These are phyloP conservation scores for Epizoanthus ramosus DNA, from an alignment of 92 coral and sea anemone species.

Conservation along the genomic window DNA sequence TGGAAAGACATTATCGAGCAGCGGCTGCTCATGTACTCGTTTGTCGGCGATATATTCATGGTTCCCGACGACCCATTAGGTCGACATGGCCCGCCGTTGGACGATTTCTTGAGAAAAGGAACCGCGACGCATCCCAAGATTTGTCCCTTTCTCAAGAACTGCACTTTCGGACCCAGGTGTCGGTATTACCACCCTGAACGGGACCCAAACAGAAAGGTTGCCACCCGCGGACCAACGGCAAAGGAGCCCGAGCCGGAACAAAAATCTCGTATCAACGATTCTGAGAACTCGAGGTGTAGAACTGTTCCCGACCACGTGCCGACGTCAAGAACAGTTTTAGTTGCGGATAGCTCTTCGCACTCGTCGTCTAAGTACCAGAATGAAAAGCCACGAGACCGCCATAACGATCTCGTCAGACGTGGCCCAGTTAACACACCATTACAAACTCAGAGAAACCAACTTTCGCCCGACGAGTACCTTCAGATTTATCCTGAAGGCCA, in stretches of 20 bases:
- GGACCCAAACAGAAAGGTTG: conserved; percentile 54
- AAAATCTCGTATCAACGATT: not conserved
- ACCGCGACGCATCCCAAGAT: conserved; percentile 72
- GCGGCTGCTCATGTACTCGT: conserved; percentile 82
- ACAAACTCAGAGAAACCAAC: conserved; percentile 10
- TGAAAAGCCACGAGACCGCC: conserved; percentile 11
- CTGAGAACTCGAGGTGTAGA: conserved; percentile 9
- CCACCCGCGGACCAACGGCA: conserved; percentile 21
- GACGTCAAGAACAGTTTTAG: conserved; percentile 15
- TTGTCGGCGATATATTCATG: conserved; percentile 89
- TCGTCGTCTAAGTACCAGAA: not conserved
- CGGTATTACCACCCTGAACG: conserved; percentile 92
- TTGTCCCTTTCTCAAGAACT: conserved; percentile 87
- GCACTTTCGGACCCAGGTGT: conserved; percentile 93
- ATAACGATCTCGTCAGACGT: conserved; percentile 24
- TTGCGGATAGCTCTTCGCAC: conserved; percentile 9
- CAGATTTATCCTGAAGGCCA: conserved; percentile 24
- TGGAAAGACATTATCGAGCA: conserved; percentile 92
- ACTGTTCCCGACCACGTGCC: not conserved
- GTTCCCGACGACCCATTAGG: conserved; percentile 97
- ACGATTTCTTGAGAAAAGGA: conserved; percentile 88
- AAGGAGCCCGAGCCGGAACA: conserved; percentile 9
- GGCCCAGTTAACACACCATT: conserved; percentile 21
- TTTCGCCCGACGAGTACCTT: conserved; percentile 36
- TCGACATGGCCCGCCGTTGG: conserved; percentile 84